A percentile compares a stretch with the other conserved stretches of the same genome.
Evolutionary conservation across 1,140 invertebrate genomes (phyloP).

Genomic region (Trachymyrmex cornetzi): DNA sequence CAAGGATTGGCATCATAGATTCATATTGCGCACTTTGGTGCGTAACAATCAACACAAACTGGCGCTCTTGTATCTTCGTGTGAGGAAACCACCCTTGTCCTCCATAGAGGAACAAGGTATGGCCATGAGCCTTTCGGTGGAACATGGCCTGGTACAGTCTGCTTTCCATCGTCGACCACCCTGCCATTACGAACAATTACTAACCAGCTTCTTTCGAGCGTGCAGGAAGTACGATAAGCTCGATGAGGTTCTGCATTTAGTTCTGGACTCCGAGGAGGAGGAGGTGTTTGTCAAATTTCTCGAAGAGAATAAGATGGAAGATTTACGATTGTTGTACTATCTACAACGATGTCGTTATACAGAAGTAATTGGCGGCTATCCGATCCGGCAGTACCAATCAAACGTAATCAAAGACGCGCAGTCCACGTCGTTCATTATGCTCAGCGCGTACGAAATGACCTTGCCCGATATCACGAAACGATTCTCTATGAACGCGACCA

Average conservation of each 20-base stretch:
- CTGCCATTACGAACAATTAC: conserved; percentile 80
- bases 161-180: conserved; percentile 88
- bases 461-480: conserved; percentile 81
- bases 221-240: conserved; percentile 86
- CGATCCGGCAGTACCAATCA: conserved; percentile 5
- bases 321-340: conserved; percentile 83
- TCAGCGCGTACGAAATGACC: conserved; percentile 81
- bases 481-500: conserved; percentile 69
- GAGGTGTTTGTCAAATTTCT: conserved; percentile 87
- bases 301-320: conserved; percentile 80
- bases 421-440: conserved; percentile 72
- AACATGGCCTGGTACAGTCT: conserved; percentile 87
- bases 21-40: conserved; percentile 88
- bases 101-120: conserved; percentile 86
- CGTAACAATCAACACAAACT: conserved; percentile 86
- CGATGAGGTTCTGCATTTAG: conserved; percentile 87
- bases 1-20: conserved; percentile 88
- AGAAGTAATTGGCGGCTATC: conserved; percentile 84
- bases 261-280: conserved; percentile 87
- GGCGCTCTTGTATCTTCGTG: conserved; percentile 87
- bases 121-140: conserved; percentile 87
- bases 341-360: conserved; percentile 84
- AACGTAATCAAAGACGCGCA: neutral
- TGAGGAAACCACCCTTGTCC: conserved; percentile 86
- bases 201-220: conserved; percentile 82